These are phyloP conservation scores for Columba guinea DNA, from an alignment of 2,797 vertebrate genomes.

Conservation along the genomic window DNA sequence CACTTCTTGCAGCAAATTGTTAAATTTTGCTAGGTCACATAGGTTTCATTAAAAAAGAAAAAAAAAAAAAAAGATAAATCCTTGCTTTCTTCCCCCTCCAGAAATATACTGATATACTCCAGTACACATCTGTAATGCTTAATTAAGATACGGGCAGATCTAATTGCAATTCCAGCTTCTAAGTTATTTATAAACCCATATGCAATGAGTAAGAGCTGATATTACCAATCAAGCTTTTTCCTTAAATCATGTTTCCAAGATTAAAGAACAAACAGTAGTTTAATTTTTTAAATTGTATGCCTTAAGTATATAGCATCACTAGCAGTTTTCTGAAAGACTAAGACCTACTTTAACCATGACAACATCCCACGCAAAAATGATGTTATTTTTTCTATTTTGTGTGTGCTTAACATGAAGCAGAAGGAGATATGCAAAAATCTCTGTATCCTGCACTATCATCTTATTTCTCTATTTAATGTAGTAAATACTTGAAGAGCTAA, in stretches of 20 bases:
- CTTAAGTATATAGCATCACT: not conserved
- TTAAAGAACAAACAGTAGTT: not conserved
- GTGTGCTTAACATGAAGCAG: not conserved
- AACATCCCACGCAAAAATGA: not conserved
- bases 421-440: not conserved
- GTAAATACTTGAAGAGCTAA: not conserved
- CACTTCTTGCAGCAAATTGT: not conserved
- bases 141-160: not conserved
- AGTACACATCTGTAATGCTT: not conserved
- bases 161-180: not conserved
- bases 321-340: not conserved
- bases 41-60: not conserved
- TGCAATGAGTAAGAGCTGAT: not conserved
- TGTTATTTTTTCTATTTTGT: not conserved
- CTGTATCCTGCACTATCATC: not conserved
- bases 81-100: accelerated
- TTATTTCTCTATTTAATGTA: not conserved
- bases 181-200: not conserved
- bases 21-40: not conserved
- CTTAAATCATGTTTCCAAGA: not conserved
- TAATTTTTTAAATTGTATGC: not conserved
- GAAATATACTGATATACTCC: not conserved
- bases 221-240: not conserved
- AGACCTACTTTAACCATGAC: not conserved
- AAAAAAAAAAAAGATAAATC: not conserved